Evolutionary conservation across 2,113 vertebrate species (phyloP).

Genomic region (Fulmarus glacialis): DNA sequence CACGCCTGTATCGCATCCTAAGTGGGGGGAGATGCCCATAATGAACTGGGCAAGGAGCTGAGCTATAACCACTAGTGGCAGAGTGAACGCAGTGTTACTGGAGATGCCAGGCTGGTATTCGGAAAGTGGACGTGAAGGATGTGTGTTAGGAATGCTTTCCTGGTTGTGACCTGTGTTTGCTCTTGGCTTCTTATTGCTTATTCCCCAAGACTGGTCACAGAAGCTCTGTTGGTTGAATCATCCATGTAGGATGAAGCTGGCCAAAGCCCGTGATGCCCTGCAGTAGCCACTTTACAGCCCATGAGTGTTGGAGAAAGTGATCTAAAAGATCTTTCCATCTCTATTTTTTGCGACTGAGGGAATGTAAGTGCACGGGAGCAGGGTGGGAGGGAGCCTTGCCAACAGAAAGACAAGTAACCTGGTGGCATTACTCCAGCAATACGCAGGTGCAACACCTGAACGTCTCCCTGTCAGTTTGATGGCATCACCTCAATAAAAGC

Average conservation of each 20-base stretch:
- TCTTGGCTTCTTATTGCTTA: not conserved
- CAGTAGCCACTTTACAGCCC: not conserved
- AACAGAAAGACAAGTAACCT: not conserved
- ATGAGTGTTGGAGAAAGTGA: not conserved
- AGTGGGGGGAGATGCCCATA: fast-evolving
- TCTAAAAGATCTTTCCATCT: not conserved
- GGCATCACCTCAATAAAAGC: not conserved
- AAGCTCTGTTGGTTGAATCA: not conserved
- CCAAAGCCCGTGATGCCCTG: not conserved
- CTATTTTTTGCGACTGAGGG: not conserved
- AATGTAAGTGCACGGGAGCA: not conserved
- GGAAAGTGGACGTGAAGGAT: not conserved
- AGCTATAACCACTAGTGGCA: fast-evolving
- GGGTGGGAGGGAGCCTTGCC: not conserved
- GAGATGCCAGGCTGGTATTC: not conserved
- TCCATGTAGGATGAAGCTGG: not conserved
- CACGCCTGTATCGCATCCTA: fast-evolving
- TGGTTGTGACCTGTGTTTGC: not conserved
- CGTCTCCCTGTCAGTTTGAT: not conserved
- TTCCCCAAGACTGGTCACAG: not conserved
- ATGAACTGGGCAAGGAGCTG: not conserved
- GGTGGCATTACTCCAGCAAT: not conserved
- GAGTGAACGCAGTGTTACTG: fast-evolving
- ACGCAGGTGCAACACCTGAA: not conserved
- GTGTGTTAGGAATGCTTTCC: not conserved